Conservation (phyloP, 2,113 vertebrate genomes). For the Polypterus bichir region DNA sequence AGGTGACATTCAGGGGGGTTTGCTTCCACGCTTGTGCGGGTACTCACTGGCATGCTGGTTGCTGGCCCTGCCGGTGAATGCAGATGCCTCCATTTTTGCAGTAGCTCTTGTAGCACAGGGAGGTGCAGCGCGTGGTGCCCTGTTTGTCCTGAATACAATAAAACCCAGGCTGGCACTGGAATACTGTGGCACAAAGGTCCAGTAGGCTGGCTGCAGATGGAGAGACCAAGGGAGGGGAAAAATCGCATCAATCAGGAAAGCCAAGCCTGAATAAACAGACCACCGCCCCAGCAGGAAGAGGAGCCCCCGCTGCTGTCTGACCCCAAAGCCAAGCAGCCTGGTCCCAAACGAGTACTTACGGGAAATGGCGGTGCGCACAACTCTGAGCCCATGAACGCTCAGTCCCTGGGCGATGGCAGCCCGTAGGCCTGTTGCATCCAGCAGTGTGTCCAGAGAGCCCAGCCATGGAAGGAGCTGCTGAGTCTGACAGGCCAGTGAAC, state of each 20-base stretch:
- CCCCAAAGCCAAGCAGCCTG: not conserved
- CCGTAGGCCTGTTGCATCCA: constrained; percentile 36
- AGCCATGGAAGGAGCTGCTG: constrained; percentile 35
- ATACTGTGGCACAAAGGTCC: constrained; percentile 49
- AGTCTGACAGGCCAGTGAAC: not conserved
- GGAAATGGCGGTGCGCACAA: constrained; percentile 48
- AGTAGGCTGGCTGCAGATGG: constrained; percentile 37
- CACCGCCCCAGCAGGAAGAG: too few species aligned
- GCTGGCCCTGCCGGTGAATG: constrained; percentile 44
- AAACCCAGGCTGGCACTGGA: constrained; percentile 54
- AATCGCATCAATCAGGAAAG: too few species aligned
- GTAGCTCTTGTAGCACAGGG: constrained; percentile 54
- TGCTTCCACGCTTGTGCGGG: too few species aligned
- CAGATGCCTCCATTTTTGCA: constrained; percentile 75
- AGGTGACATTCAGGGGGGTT: too few species aligned
- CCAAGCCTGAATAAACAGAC: too few species aligned
- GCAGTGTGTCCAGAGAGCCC: constrained; percentile 27
- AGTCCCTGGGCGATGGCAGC: constrained; percentile 20
- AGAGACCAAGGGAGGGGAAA: not conserved
- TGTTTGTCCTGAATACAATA: constrained; percentile 32
- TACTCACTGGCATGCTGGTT: constrained; percentile 62
- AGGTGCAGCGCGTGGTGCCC: constrained; percentile 55
- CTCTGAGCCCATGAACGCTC: constrained; percentile 27
- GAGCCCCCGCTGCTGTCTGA: too few species aligned
- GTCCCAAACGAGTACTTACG: constrained; percentile 34